Base-by-base conservation (phyloP, 2,888 invertebrate species). In the Diarsia dahlii region DNA sequence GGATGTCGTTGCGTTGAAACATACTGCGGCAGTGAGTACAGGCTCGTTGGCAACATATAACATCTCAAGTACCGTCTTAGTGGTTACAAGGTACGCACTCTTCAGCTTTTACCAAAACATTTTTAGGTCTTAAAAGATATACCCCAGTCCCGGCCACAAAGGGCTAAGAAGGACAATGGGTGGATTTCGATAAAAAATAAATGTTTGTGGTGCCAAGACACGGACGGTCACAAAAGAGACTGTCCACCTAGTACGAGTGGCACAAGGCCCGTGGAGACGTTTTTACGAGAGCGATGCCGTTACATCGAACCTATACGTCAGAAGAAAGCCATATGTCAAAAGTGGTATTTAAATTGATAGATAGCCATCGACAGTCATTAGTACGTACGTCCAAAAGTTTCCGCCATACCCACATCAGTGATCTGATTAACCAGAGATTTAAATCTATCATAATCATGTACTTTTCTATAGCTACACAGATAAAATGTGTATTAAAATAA, bases 1-100 rank as follows among this genome's bases (percentile, higher is more conserved):
- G 84, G 94, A 96, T 18, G 89, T 98, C 62, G 94, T 95, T 5
- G 86, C 91, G 0, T 78, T 97, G n/a, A 95, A 97, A 86, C 95
- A 94, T 78, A 89, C 85, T 0, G 81, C 88, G 0, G 91, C 96
- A 0, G 90, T 96, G 6, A 91, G 89, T 1, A 75, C 88, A 0
- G 97, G 97, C 1, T 90, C 92, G 46, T 69, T 95, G 39, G 92
- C 94, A 60, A 93, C 94, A 0, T 88, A 87, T 65, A 94, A 93
- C 12, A 13, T 95, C 3, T 90, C 92, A 0, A 89, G 90, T 64
- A 88, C 92, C 28, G 82, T 96, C 23, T 85, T 96, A 15, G 94
- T 93, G 15, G 90, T 96, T 1, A 91, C 92, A 23, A 95, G 96
- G 96, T 96, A 89, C 65, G 71, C 60, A 50, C 10, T 28, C 28